Evolutionary conservation across 2,113 vertebrate species (phyloP).

Genomic region (Grallaria varia): DNA sequence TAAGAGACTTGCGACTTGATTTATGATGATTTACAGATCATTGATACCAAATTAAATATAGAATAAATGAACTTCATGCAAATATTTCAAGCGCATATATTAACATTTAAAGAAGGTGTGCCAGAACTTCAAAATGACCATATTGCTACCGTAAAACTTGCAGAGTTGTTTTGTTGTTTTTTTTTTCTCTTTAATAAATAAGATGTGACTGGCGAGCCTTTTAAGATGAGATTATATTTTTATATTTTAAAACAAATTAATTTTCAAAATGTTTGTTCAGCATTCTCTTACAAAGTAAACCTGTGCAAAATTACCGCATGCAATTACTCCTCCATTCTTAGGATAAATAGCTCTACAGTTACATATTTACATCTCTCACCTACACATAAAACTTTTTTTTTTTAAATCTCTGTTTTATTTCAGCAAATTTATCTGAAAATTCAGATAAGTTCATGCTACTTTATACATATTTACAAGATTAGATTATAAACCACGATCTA

Average conservation of each 20-base stretch:
- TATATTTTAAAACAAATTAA: background rate
- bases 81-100: background rate
- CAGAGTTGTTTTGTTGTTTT: too few relatives aligned
- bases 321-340: background rate
- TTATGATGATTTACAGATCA: background rate
- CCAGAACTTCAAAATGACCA: background rate
- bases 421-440: background rate
- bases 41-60: background rate
- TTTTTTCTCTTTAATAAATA: background rate
- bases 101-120: background rate
- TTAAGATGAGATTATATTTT: background rate
- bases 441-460: background rate
- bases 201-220: background rate
- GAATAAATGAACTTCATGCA: background rate
- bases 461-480: background rate
- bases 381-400: background rate
- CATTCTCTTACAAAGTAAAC: background rate
- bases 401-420: background rate
- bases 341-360: background rate
- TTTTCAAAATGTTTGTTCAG: background rate
- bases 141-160: background rate
- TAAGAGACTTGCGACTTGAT: background rate
- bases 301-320: background rate
- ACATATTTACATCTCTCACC: background rate
- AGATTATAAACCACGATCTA: background rate